These are phyloP conservation scores for Epinotia ramella DNA, from an alignment of 2,888 invertebrate species.

Conservation along the genomic window DNA sequence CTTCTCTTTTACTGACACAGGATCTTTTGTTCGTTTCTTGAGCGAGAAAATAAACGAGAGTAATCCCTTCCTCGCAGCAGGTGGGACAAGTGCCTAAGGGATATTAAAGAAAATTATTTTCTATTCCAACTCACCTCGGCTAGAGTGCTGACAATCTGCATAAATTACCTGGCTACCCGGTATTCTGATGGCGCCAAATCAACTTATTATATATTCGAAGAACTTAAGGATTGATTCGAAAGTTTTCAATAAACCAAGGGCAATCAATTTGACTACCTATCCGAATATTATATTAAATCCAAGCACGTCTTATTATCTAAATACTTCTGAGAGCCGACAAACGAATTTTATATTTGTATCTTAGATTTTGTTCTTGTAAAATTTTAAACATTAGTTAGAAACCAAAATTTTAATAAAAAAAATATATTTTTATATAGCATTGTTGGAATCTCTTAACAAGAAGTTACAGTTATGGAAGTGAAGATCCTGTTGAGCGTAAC, in stretches of 20 bases:
- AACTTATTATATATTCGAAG: conserved; percentile 41
- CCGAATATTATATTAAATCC: neutral
- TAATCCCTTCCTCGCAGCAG: too few relatives aligned
- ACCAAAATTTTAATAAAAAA: too few relatives aligned
- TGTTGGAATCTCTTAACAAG: too few relatives aligned
- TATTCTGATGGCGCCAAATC: conserved; percentile 42
- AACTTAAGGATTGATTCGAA: conserved; percentile 26
- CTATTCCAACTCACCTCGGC: conserved; percentile 43
- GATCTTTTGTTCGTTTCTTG: too few relatives aligned
- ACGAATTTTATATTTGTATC: neutral
- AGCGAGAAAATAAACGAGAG: too few relatives aligned
- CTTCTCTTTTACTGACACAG: too few relatives aligned
- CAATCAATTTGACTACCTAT: neutral
- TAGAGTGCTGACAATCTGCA: conserved; percentile 48
- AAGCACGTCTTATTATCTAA: neutral
- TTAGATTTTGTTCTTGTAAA: neutral
- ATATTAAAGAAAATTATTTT: conserved; percentile 48
- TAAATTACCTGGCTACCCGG: conserved; percentile 46
- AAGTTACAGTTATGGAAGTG: too few relatives aligned
- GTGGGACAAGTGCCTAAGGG: conserved; percentile 2
- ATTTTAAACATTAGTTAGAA: too few relatives aligned
- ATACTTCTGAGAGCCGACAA: neutral
- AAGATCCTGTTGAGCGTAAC: too few relatives aligned
- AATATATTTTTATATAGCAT: too few relatives aligned
- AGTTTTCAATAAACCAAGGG: conserved; percentile 11